A percentile compares a stretch with the other conserved stretches of the same genome.
phyloP scores from a whole-genome alignment of 2,797 vertebrate species.

The Pteronotus mesoamericanus region DNA sequence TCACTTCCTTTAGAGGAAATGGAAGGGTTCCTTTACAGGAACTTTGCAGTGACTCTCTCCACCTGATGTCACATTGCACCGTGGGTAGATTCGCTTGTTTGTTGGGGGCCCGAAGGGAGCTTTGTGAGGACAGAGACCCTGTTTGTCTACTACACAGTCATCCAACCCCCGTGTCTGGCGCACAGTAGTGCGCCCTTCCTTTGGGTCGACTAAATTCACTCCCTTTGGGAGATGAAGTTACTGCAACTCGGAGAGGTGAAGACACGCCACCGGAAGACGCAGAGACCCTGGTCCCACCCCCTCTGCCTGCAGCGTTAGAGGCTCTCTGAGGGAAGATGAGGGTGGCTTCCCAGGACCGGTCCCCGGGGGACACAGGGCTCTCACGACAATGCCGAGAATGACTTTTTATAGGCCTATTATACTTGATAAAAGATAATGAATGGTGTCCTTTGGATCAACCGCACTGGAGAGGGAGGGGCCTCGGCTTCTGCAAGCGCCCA shows the following conservation, averaged over 20 bases:
- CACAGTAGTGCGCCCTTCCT: rapidly evolving
- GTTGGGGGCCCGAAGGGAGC: background rate
- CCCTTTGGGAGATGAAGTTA: background rate
- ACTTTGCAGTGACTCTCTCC: background rate
- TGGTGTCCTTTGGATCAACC: constrained; percentile 61
- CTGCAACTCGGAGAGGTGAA: background rate
- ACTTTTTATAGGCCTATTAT: constrained; percentile 27
- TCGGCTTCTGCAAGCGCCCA: constrained; percentile 38
- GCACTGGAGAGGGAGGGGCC: constrained; percentile 16
- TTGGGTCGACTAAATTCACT: background rate
- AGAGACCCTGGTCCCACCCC: rapidly evolving
- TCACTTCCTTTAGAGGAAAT: no score
- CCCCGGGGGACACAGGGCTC: background rate
- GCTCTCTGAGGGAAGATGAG: rapidly evolving
- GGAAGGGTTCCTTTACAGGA: no score
- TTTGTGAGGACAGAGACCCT: background rate
- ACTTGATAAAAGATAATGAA: constrained; percentile 64
- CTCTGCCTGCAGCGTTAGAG: no score
- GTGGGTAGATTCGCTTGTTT: rapidly evolving
- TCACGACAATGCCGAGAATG: background rate
- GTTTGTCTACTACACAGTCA: no score
- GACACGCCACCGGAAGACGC: rapidly evolving
- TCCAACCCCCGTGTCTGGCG: background rate
- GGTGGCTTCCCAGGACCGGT: rapidly evolving
- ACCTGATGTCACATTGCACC: background rate